Conservation (phyloP, 2,113 vertebrate genomes). For the Hipposideros armiger region DNA sequence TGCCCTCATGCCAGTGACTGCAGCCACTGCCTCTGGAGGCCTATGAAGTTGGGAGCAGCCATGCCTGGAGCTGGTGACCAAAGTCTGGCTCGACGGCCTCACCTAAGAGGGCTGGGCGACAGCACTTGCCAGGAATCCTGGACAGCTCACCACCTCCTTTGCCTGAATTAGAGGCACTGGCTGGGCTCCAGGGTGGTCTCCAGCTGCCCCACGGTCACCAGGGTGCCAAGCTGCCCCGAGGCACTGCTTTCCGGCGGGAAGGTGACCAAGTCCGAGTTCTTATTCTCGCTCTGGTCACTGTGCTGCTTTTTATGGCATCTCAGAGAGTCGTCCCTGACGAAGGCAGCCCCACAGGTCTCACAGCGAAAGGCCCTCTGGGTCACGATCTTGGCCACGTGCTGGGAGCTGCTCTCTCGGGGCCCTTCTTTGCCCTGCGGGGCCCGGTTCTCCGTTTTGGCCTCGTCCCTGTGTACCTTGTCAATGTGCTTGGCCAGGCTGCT, state of each 20-base stretch:
- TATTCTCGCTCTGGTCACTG: slow-evolving; percentile 84
- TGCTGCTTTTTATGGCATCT: slow-evolving; percentile 97
- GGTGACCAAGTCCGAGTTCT: slow-evolving; percentile 83
- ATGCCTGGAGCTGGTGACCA: slow-evolving; percentile 84
- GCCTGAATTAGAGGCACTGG: slow-evolving; percentile 83
- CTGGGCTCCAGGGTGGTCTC: slow-evolving; percentile 83
- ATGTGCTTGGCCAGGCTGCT: slow-evolving; percentile 96
- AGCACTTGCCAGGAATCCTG: slow-evolving; percentile 76
- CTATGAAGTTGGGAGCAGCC: slow-evolving; percentile 89
- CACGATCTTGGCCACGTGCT: slow-evolving; percentile 92
- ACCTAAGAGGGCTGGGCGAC: slow-evolving; percentile 67
- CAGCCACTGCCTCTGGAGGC: slow-evolving; percentile 88
- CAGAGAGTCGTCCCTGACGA: slow-evolving; percentile 96
- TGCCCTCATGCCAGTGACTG: slow-evolving; percentile 88
- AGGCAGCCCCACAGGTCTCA: slow-evolving; percentile 93
- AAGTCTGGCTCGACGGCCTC: slow-evolving; percentile 78
- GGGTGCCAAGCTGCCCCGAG: slow-evolving; percentile 29
- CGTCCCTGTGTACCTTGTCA: slow-evolving; percentile 92
- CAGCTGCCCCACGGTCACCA: slow-evolving; percentile 79
- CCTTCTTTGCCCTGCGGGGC: slow-evolving; percentile 80
- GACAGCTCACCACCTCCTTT: slow-evolving; percentile 85
- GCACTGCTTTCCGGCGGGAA: slow-evolving; percentile 87
- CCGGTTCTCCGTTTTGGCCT: slow-evolving; percentile 82
- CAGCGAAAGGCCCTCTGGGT: slow-evolving; percentile 94
- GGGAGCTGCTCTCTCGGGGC: slow-evolving; percentile 80